Percentiles rank a stretch among this genome's conserved stretches.
Conservation (phyloP, 2,797 vertebrate genomes). For the Manis javanica region DNA sequence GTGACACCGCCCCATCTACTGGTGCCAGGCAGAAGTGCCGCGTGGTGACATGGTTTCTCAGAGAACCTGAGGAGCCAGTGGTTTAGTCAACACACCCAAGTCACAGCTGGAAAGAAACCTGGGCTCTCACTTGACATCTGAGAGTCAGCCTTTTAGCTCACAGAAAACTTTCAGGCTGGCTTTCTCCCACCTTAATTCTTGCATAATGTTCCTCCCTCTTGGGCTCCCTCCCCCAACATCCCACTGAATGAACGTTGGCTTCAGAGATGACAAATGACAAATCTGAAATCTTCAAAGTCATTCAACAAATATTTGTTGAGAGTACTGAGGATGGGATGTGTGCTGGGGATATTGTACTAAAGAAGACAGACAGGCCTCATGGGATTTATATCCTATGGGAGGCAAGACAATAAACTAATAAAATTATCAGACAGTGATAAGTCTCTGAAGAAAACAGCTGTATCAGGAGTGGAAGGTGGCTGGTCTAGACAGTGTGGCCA, state of each 20-base stretch:
- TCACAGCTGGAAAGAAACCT: background rate
- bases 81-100: background rate
- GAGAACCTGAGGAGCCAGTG: background rate
- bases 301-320: conserved; percentile 50
- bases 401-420: conserved; percentile 44
- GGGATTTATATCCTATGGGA: background rate
- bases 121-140: background rate
- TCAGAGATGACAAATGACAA: background rate
- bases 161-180: background rate
- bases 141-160: background rate
- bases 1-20: conserved; percentile 72
- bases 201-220: background rate
- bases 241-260: background rate
- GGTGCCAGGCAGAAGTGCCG: conserved; percentile 59
- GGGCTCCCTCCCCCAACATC: background rate
- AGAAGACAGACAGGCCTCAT: background rate
- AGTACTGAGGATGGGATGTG: background rate
- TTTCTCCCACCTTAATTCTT: background rate
- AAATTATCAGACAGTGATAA: background rate
- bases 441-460: background rate
- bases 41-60: background rate
- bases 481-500: background rate
- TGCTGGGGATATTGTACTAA: background rate
- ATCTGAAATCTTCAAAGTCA: conserved; percentile 40
- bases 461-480: background rate